phyloP scores from a whole-genome alignment of 2,888 invertebrate genomes.

The Brachyptera putata region DNA sequence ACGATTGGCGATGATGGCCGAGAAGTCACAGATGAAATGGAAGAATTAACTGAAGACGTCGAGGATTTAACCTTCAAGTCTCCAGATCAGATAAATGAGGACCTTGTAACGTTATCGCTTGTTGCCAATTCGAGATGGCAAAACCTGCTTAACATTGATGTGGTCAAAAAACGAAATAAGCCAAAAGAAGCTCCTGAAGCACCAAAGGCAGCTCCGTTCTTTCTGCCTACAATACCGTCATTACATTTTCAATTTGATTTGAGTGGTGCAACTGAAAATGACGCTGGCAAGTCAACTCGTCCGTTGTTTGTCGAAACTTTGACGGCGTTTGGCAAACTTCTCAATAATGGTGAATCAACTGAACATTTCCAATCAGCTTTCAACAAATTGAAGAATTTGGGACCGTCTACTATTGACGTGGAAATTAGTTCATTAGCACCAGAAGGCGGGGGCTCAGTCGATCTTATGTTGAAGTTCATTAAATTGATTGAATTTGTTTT shows the following conservation, averaged over 20 bases:
- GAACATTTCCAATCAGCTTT: constrained; percentile 56
- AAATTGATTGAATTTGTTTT: constrained; percentile 67
- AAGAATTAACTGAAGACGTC: constrained; percentile 29
- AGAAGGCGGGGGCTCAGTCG: constrained; percentile 64
- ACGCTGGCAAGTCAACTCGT: constrained; percentile 49
- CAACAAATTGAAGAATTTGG: constrained; percentile 61
- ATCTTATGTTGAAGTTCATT: constrained; percentile 73
- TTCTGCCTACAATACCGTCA: constrained; percentile 85
- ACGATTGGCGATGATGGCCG: constrained; percentile 37
- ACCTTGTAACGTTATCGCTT: constrained; percentile 80
- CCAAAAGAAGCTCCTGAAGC: constrained; percentile 78
- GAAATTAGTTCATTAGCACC: constrained; percentile 79
- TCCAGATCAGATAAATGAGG: constrained; percentile 67
- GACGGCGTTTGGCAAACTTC: constrained; percentile 62
- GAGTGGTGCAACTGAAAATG: constrained; percentile 44
- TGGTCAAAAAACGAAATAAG: constrained; percentile 84
- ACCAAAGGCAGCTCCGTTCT: constrained; percentile 91
- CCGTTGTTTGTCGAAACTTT: constrained; percentile 60
- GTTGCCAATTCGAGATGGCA: constrained; percentile 87
- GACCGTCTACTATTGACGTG: constrained; percentile 81
- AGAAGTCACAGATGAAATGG: constrained; percentile 35
- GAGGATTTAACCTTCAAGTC: constrained; percentile 61
- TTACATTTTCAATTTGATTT: constrained; percentile 78
- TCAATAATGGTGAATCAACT: constrained; percentile 51
- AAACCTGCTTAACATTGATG: constrained; percentile 79